Conservation (phyloP, 1,140 invertebrate species). For the Yoshiicerus persimilis region DNA sequence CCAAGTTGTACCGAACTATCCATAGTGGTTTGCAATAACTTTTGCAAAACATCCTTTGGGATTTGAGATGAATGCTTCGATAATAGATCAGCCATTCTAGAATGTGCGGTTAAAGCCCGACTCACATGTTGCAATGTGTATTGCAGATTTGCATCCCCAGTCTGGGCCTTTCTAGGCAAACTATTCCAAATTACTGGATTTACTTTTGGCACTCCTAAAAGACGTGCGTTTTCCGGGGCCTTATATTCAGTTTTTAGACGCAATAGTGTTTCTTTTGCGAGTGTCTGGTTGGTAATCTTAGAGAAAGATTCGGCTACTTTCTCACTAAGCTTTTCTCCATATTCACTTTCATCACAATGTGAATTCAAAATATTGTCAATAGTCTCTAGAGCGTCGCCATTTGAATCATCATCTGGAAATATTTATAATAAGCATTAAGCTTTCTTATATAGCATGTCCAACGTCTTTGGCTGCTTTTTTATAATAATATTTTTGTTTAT, state of each 20-base stretch:
- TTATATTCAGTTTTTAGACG: background rate
- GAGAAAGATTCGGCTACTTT: background rate
- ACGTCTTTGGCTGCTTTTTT: no score
- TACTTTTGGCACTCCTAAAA: background rate
- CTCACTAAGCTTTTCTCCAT: background rate
- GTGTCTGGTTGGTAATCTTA: background rate
- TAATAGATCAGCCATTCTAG: slow-evolving; percentile 5
- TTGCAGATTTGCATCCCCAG: background rate
- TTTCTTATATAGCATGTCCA: no score
- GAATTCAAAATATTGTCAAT: background rate
- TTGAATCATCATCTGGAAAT: background rate
- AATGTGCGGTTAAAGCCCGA: background rate
- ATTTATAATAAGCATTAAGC: no score
- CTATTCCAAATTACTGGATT: slow-evolving; percentile 32
- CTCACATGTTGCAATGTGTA: background rate
- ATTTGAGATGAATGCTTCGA: background rate
- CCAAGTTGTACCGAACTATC: background rate
- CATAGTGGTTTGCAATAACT: background rate
- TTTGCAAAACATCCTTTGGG: background rate
- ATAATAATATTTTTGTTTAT: no score
- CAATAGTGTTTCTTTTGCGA: background rate
- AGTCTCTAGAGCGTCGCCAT: background rate
- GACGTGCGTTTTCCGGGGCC: background rate
- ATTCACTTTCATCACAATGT: background rate
- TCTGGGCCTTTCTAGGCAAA: background rate